Conservation (phyloP, 2,888 invertebrate species). For the Andrena flavipes region DNA sequence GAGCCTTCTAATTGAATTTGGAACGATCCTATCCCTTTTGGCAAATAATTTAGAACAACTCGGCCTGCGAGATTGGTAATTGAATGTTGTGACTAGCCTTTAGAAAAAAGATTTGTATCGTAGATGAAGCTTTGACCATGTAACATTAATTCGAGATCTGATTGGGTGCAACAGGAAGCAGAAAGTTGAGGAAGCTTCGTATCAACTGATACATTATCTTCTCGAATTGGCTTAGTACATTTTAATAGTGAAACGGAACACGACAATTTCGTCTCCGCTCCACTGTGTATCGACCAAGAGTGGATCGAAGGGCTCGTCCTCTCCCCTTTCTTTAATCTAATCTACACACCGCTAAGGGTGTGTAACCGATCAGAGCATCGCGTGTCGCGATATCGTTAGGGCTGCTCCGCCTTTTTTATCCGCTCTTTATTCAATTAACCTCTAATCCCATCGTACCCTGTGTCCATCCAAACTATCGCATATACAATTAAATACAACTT, state of each 20-base stretch:
- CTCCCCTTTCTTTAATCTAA: constrained; percentile 5
- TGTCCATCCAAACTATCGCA: background rate
- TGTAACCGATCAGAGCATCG: constrained; percentile 52
- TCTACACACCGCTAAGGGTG: constrained; percentile 20
- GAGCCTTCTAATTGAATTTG: constrained; percentile 33
- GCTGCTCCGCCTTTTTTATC: constrained; percentile 37
- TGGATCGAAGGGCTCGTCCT: background rate
- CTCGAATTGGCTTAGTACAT: background rate
- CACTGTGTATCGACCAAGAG: background rate
- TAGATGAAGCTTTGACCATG: no score
- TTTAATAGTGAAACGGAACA: background rate
- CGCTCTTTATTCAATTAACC: constrained; percentile 58
- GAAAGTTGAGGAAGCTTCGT: no score
- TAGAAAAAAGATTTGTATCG: no score
- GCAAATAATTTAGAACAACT: constrained; percentile 2
- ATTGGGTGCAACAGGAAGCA: no score
- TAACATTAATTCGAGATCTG: no score
- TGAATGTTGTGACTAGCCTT: background rate
- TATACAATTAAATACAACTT: background rate
- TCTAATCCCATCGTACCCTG: background rate
- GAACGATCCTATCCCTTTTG: background rate
- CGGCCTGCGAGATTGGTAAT: constrained; percentile 10
- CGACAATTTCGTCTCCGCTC: background rate
- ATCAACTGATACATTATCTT: no score
- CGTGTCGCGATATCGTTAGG: constrained; percentile 59